Percentiles rank a stretch among this genome's conserved stretches.
These are phyloP conservation scores for Standfussiana lucernea DNA, from an alignment of 2,888 invertebrate genomes.

Conservation along the genomic window DNA sequence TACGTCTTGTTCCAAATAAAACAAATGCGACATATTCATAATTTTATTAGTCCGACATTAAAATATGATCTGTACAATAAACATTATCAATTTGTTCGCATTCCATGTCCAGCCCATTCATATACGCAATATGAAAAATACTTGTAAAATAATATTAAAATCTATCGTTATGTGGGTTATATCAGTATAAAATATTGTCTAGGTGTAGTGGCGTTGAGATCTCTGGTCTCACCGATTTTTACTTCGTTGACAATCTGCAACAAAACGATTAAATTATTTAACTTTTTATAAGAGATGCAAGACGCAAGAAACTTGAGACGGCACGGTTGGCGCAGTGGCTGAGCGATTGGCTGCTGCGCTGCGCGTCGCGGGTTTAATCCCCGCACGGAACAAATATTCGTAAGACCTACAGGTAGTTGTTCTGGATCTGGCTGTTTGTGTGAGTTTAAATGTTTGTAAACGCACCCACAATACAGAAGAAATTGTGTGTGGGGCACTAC, in stretches of 20 bases:
- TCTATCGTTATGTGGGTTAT: constrained; percentile 60
- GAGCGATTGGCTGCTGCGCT: too few species aligned
- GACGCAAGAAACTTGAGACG: too few species aligned
- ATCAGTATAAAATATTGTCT: constrained; percentile 60
- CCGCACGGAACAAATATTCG: too few species aligned
- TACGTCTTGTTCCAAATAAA: constrained; percentile 19
- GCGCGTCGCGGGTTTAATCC: too few species aligned
- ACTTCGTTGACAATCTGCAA: constrained; percentile 7
- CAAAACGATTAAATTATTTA: background rate
- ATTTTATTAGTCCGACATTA: constrained; percentile 67
- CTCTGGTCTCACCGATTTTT: constrained; percentile 12
- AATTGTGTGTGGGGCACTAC: too few species aligned
- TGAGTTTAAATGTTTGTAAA: too few species aligned
- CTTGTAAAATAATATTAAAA: constrained; percentile 68
- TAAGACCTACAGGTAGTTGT: too few species aligned
- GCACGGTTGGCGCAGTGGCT: too few species aligned
- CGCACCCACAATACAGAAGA: too few species aligned
- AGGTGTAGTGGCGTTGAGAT: constrained; percentile 15
- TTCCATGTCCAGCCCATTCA: constrained; percentile 70
- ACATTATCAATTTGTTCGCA: constrained; percentile 66
- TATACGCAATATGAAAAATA: constrained; percentile 79
- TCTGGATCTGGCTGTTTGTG: too few species aligned
- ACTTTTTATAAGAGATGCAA: too few species aligned
- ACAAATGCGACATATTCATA: constrained; percentile 39
- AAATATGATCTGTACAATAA: constrained; percentile 70